Evolutionary conservation across 2,888 invertebrate species (phyloP).

Genomic region (Phyto melanocephala): DNA sequence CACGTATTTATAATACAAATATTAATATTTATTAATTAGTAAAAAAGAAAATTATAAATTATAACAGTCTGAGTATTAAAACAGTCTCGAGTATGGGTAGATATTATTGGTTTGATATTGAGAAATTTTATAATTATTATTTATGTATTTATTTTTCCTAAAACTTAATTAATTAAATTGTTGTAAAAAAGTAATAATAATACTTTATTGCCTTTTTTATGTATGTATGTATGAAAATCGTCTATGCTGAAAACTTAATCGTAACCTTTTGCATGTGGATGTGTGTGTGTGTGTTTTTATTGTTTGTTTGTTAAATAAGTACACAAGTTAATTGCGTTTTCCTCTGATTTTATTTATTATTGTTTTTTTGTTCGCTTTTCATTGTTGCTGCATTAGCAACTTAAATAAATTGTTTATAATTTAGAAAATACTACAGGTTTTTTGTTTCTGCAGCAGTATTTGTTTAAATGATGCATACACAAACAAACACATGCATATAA

Average conservation of each 20-base stretch:
- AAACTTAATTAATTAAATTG: neutral
- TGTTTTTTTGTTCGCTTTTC: constrained; percentile 30
- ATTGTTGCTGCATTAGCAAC: constrained; percentile 59
- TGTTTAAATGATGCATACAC: constrained; percentile 40
- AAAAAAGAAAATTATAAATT: neutral
- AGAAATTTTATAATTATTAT: constrained; percentile 11
- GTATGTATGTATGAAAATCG: constrained; percentile 31
- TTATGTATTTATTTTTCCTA: constrained; percentile 9
- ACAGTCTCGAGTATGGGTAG: too few species aligned
- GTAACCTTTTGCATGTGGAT: constrained; percentile 22
- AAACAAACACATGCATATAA: neutral
- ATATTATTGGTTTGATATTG: neutral
- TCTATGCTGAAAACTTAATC: constrained; percentile 46
- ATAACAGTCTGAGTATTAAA: too few species aligned
- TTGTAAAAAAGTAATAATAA: neutral
- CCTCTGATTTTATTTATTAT: constrained; percentile 53
- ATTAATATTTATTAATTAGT: neutral
- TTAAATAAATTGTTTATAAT: constrained; percentile 62
- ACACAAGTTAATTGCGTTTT: constrained; percentile 55
- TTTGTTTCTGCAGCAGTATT: constrained; percentile 15
- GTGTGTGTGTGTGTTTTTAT: neutral
- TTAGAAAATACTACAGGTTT: constrained; percentile 48
- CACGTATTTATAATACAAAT: neutral
- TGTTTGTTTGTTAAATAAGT: constrained; percentile 40
- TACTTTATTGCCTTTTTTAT: constrained; percentile 18